Evolutionary conservation across 2,888 invertebrate species (phyloP).

Genomic region (Neoascia interrupta): DNA sequence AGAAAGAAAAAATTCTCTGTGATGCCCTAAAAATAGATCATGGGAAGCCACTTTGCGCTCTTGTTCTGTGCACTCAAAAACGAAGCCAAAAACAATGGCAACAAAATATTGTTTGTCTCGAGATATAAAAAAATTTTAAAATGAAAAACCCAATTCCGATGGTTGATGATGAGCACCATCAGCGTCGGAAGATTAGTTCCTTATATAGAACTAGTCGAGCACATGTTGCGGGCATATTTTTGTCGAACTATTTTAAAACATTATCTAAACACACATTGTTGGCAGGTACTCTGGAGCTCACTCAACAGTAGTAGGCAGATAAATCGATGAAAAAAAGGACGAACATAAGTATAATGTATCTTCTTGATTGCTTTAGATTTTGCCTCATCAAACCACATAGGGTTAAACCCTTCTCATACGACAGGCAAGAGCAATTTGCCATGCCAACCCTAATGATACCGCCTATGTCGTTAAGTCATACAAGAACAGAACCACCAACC

Average conservation of each 20-base stretch:
- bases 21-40: constrained; percentile 60
- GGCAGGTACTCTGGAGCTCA: too few species aligned
- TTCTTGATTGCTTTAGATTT: too few species aligned
- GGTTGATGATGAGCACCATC: constrained; percentile 26
- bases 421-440: too few species aligned
- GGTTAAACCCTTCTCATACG: too few species aligned
- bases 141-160: constrained; percentile 53
- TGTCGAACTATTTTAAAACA: constrained; percentile 59
- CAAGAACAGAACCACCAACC: too few species aligned
- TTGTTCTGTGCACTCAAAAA: constrained; percentile 47
- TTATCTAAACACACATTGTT: constrained; percentile 60
- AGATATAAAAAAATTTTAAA: constrained; percentile 34
- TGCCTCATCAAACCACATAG: too few species aligned
- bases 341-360: too few species aligned
- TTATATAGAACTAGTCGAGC: constrained; percentile 46
- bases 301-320: too few species aligned
- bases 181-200: constrained; percentile 26
- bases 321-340: too few species aligned
- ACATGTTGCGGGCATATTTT: constrained; percentile 66
- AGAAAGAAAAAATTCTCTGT: constrained; percentile 11
- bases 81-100: constrained; percentile 21
- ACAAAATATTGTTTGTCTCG: constrained; percentile 48
- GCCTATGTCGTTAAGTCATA: too few species aligned
- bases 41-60: constrained; percentile 69
- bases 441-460: too few species aligned